Percentiles rank a stretch among this genome's conserved stretches.
These are phyloP conservation scores for Acanthisitta chloris DNA, from an alignment of 2,113 vertebrate genomes.

Conservation along the genomic window DNA sequence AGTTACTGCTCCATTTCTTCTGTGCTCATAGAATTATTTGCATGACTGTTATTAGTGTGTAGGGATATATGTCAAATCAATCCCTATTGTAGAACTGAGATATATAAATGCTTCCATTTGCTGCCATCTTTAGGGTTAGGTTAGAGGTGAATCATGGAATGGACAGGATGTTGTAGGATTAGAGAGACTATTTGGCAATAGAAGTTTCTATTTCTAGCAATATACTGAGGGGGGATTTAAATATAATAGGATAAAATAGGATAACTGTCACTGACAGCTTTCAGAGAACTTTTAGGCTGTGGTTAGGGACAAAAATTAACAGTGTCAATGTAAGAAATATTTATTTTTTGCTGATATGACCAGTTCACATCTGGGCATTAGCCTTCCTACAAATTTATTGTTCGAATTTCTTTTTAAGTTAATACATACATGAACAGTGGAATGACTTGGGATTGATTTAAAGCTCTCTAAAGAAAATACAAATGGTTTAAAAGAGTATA, in stretches of 20 bases:
- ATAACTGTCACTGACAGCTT: constrained; percentile 31
- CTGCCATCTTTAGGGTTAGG: constrained; percentile 4
- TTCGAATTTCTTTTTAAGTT: background rate
- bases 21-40: background rate
- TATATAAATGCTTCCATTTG: background rate
- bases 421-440: background rate
- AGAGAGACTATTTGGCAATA: constrained; percentile 1
- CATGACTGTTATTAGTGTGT: background rate
- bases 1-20: background rate
- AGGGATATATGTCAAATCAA: background rate
- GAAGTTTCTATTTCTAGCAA: constrained; percentile 45
- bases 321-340: background rate
- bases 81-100: background rate
- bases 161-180: constrained; percentile 10
- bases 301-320: background rate
- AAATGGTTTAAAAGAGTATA: background rate
- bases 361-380: background rate
- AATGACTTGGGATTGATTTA: background rate
- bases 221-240: constrained; percentile 14
- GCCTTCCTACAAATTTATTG: background rate
- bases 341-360: background rate
- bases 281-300: background rate
- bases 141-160: constrained; percentile 21
- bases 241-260: constrained; percentile 53
- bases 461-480: background rate